A percentile compares a stretch with the other conserved stretches of the same genome.
Conservation (phyloP, 2,888 invertebrate species). For the Drosophila conformis region DNA sequence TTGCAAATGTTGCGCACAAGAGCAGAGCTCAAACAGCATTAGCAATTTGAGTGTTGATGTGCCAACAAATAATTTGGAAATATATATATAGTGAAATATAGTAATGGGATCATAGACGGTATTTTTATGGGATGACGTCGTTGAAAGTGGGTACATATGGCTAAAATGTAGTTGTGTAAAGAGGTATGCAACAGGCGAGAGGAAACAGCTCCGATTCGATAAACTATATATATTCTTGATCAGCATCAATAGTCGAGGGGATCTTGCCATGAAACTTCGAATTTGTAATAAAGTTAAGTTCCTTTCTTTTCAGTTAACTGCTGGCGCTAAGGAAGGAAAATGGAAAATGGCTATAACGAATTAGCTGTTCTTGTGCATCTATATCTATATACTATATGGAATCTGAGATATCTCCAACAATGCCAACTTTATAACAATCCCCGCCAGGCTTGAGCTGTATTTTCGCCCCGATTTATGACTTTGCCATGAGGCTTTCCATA, state of each 20-base stretch:
- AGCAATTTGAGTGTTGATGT: not conserved
- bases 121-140: not conserved
- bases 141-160: not conserved
- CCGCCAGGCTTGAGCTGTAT: not conserved
- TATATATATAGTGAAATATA: not conserved
- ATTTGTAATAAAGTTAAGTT: not conserved
- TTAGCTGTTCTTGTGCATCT: no score
- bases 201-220: not conserved
- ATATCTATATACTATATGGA: not conserved
- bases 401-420: not conserved
- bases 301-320: not conserved
- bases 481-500: not conserved
- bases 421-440: not conserved
- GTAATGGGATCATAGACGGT: not conserved
- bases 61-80: not conserved
- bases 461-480: not conserved
- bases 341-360: not conserved
- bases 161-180: not conserved
- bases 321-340: not conserved
- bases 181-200: not conserved
- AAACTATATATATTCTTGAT: not conserved
- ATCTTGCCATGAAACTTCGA: not conserved
- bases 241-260: not conserved
- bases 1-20: conserved; percentile 19
- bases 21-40: conserved; percentile 4